Base-by-base conservation (phyloP, 2,888 invertebrate genomes). In the Bombylius discolor region DNA sequence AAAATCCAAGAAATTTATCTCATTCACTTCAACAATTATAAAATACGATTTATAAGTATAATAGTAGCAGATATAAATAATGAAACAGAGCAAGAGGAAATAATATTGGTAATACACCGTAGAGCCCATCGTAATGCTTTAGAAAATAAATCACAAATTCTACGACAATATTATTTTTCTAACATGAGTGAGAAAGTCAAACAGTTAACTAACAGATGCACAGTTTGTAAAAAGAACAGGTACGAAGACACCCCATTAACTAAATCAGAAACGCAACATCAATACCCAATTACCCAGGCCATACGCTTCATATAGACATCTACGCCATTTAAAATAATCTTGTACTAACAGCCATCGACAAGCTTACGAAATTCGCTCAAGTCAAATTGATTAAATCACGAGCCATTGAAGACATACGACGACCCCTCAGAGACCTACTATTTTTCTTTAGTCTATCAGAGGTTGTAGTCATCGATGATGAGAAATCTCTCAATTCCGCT, bases 401-500 rank as follows among this genome's bases (percentile, higher is more conserved):
- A 52, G 42, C 56, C 3, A 48, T 52, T 5, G 47, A 55, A 34
- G 56, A 59, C 39, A 34, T 56, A 1, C 45, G 47, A 44, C 12
- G 39, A 36, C 52, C 54, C 3, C 31, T 56, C 5, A 14, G 50
- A 14, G 51, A 58, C 7, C 23, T 56, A 0, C n/a, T 59, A 0
- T 51, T 54, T 14, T 36, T 32, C n/a, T 62, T 59, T 23, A 58
- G 61, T 8, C 54, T 58, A 14, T 61, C 62, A 4, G 52, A 60
- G 36, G 31, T 34, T 46, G 42, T 64, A 1, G 60, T 63, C 5
- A 61, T 59, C 23, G 63, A 63, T 42, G 61, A 60, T 8, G 63
- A 64, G 53, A 56, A 47, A 14, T 59, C 63, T 0, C 31, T 64
- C 9, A 62, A 61, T 31, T 61, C 59, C 1, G 49, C 57, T 1